These are phyloP conservation scores for Cremastinae sp. DNA, from an alignment of 2,888 invertebrate species.

Conservation along the genomic window DNA sequence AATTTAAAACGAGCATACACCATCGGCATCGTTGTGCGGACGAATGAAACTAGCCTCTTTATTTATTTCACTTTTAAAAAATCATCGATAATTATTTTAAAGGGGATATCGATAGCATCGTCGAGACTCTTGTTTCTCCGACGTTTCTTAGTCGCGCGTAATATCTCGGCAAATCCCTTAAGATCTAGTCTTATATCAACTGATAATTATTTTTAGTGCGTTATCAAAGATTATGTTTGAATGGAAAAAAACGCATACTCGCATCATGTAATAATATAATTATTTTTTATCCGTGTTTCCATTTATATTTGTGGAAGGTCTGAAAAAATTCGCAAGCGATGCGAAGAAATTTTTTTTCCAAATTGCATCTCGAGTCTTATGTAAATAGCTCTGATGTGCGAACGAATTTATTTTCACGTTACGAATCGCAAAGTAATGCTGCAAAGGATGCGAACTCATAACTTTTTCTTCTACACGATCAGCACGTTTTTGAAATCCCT, in stretches of 20 bases:
- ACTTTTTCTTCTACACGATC: constrained; percentile 12
- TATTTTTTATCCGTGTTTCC: constrained; percentile 5
- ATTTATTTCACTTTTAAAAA: constrained; percentile 20
- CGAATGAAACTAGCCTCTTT: background rate
- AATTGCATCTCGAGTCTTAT: background rate
- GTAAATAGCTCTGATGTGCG: constrained; percentile 18
- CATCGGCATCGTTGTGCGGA: constrained; percentile 29
- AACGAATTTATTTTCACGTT: constrained; percentile 9
- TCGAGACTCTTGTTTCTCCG: background rate
- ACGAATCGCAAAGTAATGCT: constrained; percentile 33
- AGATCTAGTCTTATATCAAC: constrained; percentile 57
- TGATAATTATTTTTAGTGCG: constrained; percentile 39
- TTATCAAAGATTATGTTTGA: constrained; percentile 33
- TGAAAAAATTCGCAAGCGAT: background rate
- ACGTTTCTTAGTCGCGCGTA: background rate
- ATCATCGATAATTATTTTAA: background rate
- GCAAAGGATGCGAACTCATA: constrained; percentile 56
- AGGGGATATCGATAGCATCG: background rate
- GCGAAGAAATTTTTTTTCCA: background rate
- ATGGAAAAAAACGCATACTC: constrained; percentile 25
- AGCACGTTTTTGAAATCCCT: constrained; percentile 16
- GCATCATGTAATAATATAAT: constrained; percentile 25
- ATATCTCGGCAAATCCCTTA: constrained; percentile 27
- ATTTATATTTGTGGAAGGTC: background rate
- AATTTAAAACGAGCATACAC: constrained; percentile 68